Evolutionary conservation across 2,888 invertebrate genomes (phyloP).

Genomic region (Crossocerus cetratus): DNA sequence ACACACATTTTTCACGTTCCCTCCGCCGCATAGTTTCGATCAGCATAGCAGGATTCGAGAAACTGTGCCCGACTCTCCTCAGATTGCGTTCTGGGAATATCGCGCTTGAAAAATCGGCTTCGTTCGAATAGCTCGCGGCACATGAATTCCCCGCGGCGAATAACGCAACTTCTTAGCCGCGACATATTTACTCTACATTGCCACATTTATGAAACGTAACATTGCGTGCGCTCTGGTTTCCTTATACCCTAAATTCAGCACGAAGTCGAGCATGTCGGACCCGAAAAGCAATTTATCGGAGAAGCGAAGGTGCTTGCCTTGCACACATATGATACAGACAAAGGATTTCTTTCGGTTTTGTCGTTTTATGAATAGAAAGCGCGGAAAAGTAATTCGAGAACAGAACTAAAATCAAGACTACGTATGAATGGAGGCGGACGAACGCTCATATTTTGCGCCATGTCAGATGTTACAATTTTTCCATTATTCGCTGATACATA

Average conservation of each 20-base stretch:
- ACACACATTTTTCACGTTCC: slow-evolving; percentile 17
- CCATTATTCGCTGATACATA: no score
- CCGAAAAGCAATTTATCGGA: no score
- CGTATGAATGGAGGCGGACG: no score
- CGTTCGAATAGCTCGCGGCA: not conserved
- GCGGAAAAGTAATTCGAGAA: no score
- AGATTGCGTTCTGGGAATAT: not conserved
- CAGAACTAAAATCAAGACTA: no score
- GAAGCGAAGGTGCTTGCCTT: not conserved
- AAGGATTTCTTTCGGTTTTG: no score
- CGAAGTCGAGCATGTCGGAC: no score
- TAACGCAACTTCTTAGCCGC: not conserved
- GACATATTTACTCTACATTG: not conserved
- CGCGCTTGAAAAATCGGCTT: not conserved
- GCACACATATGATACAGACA: no score
- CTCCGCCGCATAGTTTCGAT: not conserved
- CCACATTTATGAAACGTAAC: not conserved
- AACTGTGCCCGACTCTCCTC: not conserved
- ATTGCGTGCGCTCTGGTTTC: not conserved
- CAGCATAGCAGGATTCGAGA: not conserved
- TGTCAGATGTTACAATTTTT: no score
- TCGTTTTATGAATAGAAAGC: no score
- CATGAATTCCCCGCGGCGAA: not conserved
- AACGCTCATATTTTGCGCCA: no score
- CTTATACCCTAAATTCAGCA: not conserved